A percentile compares a stretch with the other conserved stretches of the same genome.
Evolutionary conservation across 2,888 invertebrate species (phyloP).

Genomic region (Lochmaea crataegi): DNA sequence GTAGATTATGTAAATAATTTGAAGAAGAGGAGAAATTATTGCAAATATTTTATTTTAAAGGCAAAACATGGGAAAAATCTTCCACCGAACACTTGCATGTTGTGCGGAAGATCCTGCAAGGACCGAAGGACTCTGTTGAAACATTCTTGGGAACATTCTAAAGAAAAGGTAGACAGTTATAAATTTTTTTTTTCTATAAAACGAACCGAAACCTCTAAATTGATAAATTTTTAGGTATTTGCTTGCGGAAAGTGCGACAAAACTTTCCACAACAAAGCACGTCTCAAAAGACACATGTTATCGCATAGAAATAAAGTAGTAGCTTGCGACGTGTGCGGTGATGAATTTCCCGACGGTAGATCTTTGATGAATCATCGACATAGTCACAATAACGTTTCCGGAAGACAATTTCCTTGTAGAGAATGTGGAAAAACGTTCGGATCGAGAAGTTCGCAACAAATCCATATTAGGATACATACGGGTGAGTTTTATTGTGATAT

Average conservation of each 20-base stretch:
- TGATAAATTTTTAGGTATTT: too few species aligned
- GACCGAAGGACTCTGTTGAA: slow-evolving; percentile 75
- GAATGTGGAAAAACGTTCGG: slow-evolving; percentile 90
- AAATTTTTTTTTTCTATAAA: too few species aligned
- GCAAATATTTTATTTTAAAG: slow-evolving; percentile 42
- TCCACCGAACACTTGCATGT: slow-evolving; percentile 74
- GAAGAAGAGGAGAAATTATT: background rate
- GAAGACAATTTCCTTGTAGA: slow-evolving; percentile 80
- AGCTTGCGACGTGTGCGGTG: slow-evolving; percentile 76
- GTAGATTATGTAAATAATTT: too few species aligned
- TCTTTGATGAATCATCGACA: slow-evolving; percentile 78
- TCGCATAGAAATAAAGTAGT: slow-evolving; percentile 79
- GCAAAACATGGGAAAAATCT: slow-evolving; percentile 71
- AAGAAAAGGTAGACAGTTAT: slow-evolving; percentile 60
- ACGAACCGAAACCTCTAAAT: too few species aligned
- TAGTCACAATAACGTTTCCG: slow-evolving; percentile 64
- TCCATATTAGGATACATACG: slow-evolving; percentile 87
- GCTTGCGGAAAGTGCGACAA: slow-evolving; percentile 77
- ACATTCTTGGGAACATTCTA: slow-evolving; percentile 77
- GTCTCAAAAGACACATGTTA: slow-evolving; percentile 75
- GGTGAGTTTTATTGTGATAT: slow-evolving; percentile 37
- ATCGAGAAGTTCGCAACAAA: slow-evolving; percentile 86
- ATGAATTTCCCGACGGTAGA: slow-evolving; percentile 77
- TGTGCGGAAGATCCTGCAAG: slow-evolving; percentile 77
- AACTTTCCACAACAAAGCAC: slow-evolving; percentile 77